Evolutionary conservation across 2,113 vertebrate genomes (phyloP).

Genomic region (Oryzias woworae): DNA sequence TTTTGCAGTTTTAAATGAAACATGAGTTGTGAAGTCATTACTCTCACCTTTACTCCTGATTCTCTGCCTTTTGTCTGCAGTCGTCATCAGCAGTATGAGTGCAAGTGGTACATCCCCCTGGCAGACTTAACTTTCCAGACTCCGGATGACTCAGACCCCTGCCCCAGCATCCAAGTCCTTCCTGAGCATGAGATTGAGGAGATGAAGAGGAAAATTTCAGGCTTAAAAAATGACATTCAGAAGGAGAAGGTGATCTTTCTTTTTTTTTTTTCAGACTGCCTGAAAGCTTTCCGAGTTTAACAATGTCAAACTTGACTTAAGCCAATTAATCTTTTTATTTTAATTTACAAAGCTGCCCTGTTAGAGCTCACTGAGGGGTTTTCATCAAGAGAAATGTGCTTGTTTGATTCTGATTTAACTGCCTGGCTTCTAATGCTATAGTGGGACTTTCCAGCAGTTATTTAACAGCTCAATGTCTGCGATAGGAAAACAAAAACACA

Average conservation of each 20-base stretch:
- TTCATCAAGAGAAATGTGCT: not conserved
- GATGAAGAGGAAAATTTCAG: slow-evolving; percentile 97
- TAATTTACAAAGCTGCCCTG: not conserved
- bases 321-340: too few relatives aligned
- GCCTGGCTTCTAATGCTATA: not conserved
- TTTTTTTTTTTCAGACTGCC: not conserved
- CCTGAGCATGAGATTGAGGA: slow-evolving; percentile 96
- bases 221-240: slow-evolving; percentile 95
- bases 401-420: not conserved
- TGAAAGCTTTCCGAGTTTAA: not conserved
- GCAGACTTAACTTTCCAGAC: slow-evolving; percentile 93
- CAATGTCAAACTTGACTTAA: too few relatives aligned
- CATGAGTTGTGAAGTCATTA: too few relatives aligned
- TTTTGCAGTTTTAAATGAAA: too few relatives aligned
- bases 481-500: slow-evolving; percentile 6
- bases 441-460: not conserved
- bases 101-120: slow-evolving; percentile 98
- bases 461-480: not conserved
- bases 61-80: slow-evolving; percentile 62
- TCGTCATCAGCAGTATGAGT: slow-evolving; percentile 96
- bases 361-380: not conserved
- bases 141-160: slow-evolving; percentile 88
- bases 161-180: slow-evolving; percentile 89
- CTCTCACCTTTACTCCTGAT: not conserved
- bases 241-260: slow-evolving; percentile 86